Evolutionary conservation across 2,888 invertebrate species (phyloP).

Genomic region (Drosophila anomelani): DNA sequence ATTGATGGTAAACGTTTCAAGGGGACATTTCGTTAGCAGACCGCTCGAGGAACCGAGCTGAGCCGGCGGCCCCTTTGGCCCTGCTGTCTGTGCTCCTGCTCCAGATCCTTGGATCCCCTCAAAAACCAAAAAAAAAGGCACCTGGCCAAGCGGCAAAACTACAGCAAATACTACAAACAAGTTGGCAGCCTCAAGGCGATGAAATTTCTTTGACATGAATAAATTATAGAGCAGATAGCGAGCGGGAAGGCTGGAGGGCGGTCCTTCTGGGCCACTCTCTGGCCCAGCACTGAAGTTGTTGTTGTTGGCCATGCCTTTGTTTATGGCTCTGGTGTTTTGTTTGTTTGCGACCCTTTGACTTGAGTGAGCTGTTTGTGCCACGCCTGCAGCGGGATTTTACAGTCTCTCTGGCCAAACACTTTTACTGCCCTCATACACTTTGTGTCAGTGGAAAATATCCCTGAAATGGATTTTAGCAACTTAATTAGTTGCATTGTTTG

Average conservation of each 20-base stretch:
- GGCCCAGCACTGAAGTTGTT: background rate
- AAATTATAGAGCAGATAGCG: slow-evolving; percentile 64
- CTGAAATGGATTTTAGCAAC: slow-evolving; percentile 24
- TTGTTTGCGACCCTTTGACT: slow-evolving; percentile 33
- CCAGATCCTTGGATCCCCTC: background rate
- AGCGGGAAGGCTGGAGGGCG: slow-evolving; percentile 6
- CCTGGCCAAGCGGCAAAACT: slow-evolving; percentile 63
- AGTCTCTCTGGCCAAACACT: slow-evolving; percentile 32
- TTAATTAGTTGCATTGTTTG: slow-evolving; percentile 45
- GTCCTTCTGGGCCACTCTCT: slow-evolving; percentile 14
- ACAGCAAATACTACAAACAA: slow-evolving; percentile 55
- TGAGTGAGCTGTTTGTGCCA: slow-evolving; percentile 39
- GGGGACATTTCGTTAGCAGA: slow-evolving; percentile 62
- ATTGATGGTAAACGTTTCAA: slow-evolving; percentile 74
- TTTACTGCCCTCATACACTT: background rate
- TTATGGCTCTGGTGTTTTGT: slow-evolving; percentile 28
- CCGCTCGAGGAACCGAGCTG: slow-evolving; percentile 14
- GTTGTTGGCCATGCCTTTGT: slow-evolving; percentile 21
- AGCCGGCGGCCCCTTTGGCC: background rate
- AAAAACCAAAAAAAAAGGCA: slow-evolving; percentile 29
- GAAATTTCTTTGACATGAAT: slow-evolving; percentile 76
- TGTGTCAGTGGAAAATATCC: background rate
- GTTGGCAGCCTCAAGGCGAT: slow-evolving; percentile 62
- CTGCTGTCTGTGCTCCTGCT: background rate
- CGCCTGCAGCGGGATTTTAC: slow-evolving; percentile 34